Base-by-base conservation (phyloP, 1,140 invertebrate genomes). In the Battus philenor region DNA sequence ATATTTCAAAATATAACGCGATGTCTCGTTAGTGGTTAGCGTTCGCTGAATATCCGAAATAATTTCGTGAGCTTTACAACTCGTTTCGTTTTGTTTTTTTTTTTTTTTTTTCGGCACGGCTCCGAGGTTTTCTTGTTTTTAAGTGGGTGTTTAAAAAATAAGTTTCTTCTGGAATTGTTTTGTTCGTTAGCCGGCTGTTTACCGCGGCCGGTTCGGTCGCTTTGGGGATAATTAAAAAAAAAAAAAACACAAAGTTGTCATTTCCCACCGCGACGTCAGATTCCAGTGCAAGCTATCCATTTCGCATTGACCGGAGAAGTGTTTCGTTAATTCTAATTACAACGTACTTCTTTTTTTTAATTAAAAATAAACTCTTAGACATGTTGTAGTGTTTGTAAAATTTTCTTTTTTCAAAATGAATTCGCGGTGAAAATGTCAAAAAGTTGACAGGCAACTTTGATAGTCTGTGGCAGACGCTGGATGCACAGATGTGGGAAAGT, bases 31-130 rank as follows among this genome's bases (percentile, higher is more conserved):
- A 80, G 73, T 64, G 71, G 73, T 80, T 62, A 68, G 47, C 65
- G 68, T 77, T 79, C 65, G 71, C 69, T 75, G 65, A 76, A 77
- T 80, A 77, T 77, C 63, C 54, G 55, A 67, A 78, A 78, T 78
- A 67, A 74, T 74, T 73, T 74, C 54, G 66, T 68, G 43, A 38
- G 57, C 55, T 60, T 68, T 59, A 57, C 39, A 47, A 58, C 53
- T 48, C 24, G 39, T 50, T 55, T 61, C 52, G 51, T 62, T 69
- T 48, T 51, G 54, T 73, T 64, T 68, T 71, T 64, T 54, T 51
- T 46, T 41, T 46, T 22, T 39, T 10, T 54, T 20, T 36, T 36
- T 36, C 33, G 44, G 30, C 24, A 11, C 18, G 50, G 47, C 1
- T 44, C 47, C 44, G 51, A 57, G 56, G n/a, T 55, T 62, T 54